These are phyloP conservation scores for Cheilosia impressa DNA, from an alignment of 2,888 invertebrate species.

Conservation along the genomic window DNA sequence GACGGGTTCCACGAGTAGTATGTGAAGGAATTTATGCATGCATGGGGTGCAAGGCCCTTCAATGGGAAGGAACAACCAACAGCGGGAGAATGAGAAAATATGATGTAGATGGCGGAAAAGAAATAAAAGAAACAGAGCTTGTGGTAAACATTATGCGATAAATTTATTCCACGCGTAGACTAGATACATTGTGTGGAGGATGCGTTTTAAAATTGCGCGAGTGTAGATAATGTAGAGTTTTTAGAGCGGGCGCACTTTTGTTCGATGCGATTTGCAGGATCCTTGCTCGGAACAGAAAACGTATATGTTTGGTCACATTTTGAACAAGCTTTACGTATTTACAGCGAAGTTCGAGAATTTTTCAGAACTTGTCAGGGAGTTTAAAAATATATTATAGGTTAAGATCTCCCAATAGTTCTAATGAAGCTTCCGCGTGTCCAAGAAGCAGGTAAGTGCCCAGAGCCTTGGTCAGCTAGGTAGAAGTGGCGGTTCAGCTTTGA, in stretches of 20 bases:
- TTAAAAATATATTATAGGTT: no score
- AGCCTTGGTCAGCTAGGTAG: no score
- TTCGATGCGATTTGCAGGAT: no score
- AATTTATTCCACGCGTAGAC: constrained; percentile 52
- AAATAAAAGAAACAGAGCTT: neutral
- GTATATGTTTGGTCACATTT: no score
- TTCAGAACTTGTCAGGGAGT: no score
- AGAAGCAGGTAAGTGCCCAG: no score
- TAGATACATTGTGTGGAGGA: constrained; percentile 33
- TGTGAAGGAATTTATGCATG: constrained; percentile 56
- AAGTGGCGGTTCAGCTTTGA: no score
- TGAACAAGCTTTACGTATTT: no score
- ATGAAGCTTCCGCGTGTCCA: no score
- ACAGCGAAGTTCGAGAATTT: no score
- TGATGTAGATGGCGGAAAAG: constrained; percentile 52
- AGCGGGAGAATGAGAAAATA: constrained; percentile 14
- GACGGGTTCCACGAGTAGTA: constrained; percentile 65
- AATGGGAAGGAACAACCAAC: neutral
- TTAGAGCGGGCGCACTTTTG: neutral
- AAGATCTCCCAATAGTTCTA: no score
- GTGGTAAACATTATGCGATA: constrained; percentile 15
- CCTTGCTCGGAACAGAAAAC: no score
- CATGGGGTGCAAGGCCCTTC: constrained; percentile 55
- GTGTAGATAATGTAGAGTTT: neutral
- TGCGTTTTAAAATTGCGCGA: neutral